These are phyloP conservation scores for Falco punctatus DNA, from an alignment of 2,113 vertebrate species.

Conservation along the genomic window DNA sequence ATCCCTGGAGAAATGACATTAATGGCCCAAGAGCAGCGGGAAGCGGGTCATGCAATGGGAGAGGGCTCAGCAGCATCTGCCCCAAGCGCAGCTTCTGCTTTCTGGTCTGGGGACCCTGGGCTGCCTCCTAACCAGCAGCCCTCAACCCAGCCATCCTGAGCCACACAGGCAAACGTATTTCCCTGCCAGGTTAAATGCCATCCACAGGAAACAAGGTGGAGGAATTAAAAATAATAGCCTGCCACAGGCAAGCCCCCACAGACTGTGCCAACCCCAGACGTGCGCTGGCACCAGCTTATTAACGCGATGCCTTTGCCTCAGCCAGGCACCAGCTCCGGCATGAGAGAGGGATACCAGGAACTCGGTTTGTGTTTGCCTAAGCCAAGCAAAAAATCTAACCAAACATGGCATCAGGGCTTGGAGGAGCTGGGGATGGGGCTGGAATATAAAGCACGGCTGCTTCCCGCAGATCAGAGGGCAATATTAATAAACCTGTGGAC, in stretches of 20 bases:
- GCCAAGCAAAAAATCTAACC: slow-evolving; percentile 81
- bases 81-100: background rate
- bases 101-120: background rate
- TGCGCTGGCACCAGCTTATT: background rate
- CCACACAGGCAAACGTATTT: fast-evolving
- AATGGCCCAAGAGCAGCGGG: background rate
- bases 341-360: slow-evolving; percentile 51
- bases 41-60: background rate
- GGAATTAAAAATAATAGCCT: background rate
- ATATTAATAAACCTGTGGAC: slow-evolving; percentile 78
- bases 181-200: background rate
- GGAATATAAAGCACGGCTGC: slow-evolving; percentile 75
- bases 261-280: background rate
- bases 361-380: slow-evolving; percentile 76
- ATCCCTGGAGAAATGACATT: background rate
- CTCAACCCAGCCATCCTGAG: background rate
- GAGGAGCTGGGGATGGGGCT: slow-evolving; percentile 71
- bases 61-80: background rate
- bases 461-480: slow-evolving; percentile 80
- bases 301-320: background rate
- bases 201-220: fast-evolving
- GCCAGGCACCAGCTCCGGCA: slow-evolving; percentile 34
- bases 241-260: background rate
- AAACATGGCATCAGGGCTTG: slow-evolving; percentile 77
- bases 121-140: background rate